Evolutionary conservation across 1,140 invertebrate genomes (phyloP), one percentile per base, ranked within the genome.

Genomic region (Panagrolaimus sp.): DNA sequence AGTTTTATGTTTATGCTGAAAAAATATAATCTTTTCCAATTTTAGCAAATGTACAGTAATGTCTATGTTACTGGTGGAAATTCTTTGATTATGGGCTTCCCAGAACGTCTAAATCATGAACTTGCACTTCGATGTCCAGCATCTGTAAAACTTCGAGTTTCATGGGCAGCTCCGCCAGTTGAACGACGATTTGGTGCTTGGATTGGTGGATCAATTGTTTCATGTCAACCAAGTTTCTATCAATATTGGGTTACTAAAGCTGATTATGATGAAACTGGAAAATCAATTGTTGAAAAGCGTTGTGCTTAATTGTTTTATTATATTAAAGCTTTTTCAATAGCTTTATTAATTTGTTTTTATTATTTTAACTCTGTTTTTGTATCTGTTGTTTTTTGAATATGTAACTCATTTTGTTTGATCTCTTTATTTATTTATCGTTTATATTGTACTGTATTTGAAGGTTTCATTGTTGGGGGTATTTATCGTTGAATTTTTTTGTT

Each of bases 211-310:
- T 96, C 93, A 0, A 96, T 97, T 73, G 84, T 97, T 28, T 94
- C 91, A 0, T 96, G 93, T 24, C 77, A 87, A 85, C 93, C 93
- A 32, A 92, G 93, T 9, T 96, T 96, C 86, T 94, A 96, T 83
- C 93, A 96, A 85, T 94, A 96, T 91, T 96, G 94, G 94, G 91
- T 96, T 70, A 94, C 91, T 0, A 93, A 92, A 76, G 92, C 94
- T 83, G 94, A 96, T 84, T 96, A 96, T 85, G 93, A 96, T 78
- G 94, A 96, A 83, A 90, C 89, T 0, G 94, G 94, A 2, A 94
- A 94, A 80, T 87, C 88, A 24, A 92, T 93, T 84, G 90, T 96
- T 43, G 94, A 96, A 78, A 87, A 93, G 75, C 94, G 94, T 84
- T 94, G 92, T 83, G 91, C 91, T 44, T 94, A 80, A 86, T 67